Evolutionary conservation across 2,888 invertebrate species (phyloP).

Genomic region (Drosophila dives): DNA sequence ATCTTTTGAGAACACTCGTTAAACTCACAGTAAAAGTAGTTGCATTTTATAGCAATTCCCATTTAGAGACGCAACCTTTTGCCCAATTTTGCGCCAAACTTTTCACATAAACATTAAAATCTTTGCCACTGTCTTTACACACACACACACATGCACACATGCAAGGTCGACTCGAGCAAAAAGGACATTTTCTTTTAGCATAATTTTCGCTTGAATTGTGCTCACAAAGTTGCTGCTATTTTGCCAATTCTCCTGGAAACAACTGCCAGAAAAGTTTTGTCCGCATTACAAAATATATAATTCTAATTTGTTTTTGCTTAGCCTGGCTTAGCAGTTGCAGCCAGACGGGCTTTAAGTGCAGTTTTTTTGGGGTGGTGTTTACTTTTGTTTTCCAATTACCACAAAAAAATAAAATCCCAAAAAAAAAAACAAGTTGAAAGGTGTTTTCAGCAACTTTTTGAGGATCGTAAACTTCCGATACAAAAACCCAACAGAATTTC

Average conservation of each 20-base stretch:
- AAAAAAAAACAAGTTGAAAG: slow-evolving; percentile 57
- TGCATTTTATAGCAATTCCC: slow-evolving; percentile 53
- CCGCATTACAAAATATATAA: slow-evolving; percentile 35
- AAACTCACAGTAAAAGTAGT: slow-evolving; percentile 58
- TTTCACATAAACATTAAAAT: slow-evolving; percentile 82
- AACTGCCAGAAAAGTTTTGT: slow-evolving; percentile 61
- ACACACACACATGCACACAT: neutral
- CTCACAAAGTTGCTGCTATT: slow-evolving; percentile 64
- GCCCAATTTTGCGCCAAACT: slow-evolving; percentile 69
- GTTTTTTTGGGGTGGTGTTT: neutral
- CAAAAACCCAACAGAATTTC: slow-evolving; percentile 10
- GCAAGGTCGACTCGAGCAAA: slow-evolving; percentile 21
- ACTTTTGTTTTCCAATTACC: slow-evolving; percentile 29
- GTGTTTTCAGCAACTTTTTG: slow-evolving; percentile 53
- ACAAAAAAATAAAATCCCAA: neutral
- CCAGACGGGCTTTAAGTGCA: neutral
- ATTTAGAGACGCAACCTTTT: slow-evolving; percentile 38
- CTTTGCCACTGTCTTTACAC: slow-evolving; percentile 57
- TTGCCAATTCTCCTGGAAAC: slow-evolving; percentile 62
- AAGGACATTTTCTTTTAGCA: slow-evolving; percentile 79
- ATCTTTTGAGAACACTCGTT: slow-evolving; percentile 9
- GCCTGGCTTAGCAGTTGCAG: slow-evolving; percentile 58
- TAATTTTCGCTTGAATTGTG: slow-evolving; percentile 68
- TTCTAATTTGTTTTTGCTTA: slow-evolving; percentile 53
- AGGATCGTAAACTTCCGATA: slow-evolving; percentile 36